Conservation (phyloP, 2,888 invertebrate species). For the Poecilobothrus nobilitatus region DNA sequence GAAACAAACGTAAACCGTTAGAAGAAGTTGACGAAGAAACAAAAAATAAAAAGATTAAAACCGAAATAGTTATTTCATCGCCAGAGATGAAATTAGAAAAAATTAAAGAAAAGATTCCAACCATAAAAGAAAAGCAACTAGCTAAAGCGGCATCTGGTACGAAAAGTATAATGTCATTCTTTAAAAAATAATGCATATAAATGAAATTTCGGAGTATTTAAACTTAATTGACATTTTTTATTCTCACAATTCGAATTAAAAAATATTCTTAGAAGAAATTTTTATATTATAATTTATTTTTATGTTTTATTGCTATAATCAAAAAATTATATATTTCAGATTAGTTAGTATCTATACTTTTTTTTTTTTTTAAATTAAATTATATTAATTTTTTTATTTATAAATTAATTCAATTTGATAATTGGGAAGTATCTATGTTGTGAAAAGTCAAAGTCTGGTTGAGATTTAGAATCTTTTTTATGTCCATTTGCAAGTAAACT, state of each 20-base stretch:
- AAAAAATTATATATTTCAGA: slow-evolving; percentile 4
- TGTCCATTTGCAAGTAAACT: slow-evolving; percentile 89
- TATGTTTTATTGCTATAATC: slow-evolving; percentile 2
- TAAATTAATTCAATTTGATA: slow-evolving; percentile 54
- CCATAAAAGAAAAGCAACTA: slow-evolving; percentile 62
- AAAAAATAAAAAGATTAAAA: not conserved
- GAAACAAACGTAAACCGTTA: not conserved
- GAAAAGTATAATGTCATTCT: slow-evolving; percentile 72
- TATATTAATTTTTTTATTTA: slow-evolving; percentile 1
- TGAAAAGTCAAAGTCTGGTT: slow-evolving; percentile 87
- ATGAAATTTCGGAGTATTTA: too few relatives aligned
- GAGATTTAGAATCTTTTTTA: slow-evolving; percentile 72
- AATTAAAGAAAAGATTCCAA: slow-evolving; percentile 23
- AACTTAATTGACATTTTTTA: too few relatives aligned
- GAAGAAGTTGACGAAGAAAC: not conserved
- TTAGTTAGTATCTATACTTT: slow-evolving; percentile 2
- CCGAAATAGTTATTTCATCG: not conserved
- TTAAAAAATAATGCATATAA: slow-evolving; percentile 48
- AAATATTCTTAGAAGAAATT: not conserved
- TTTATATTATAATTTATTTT: not conserved
- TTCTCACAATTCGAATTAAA: not conserved
- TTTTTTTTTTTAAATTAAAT: slow-evolving; percentile 7
- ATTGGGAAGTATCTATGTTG: slow-evolving; percentile 85
- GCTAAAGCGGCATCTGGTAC: slow-evolving; percentile 68
- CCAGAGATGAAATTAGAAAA: not conserved